Percentiles rank a stretch among this genome's conserved stretches.
phyloP scores from a whole-genome alignment of 2,113 vertebrate species.

The Gadus chalcogrammus region DNA sequence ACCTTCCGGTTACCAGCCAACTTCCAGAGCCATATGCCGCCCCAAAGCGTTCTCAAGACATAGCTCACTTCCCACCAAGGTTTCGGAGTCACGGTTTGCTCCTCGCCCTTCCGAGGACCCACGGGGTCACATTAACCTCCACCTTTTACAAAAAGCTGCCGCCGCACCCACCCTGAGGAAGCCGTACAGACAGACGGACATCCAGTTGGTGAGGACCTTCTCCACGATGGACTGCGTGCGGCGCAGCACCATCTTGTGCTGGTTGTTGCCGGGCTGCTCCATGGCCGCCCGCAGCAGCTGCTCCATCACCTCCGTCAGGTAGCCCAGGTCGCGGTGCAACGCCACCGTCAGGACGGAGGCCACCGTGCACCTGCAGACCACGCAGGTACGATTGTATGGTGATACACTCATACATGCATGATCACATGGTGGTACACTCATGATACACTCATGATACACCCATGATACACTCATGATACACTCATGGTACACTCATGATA shows the following conservation, averaged over 20 bases:
- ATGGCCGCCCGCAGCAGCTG: slow-evolving; percentile 77
- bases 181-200: slow-evolving; percentile 95
- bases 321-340: slow-evolving; percentile 86
- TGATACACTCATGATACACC: too few species aligned
- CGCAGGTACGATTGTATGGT: not conserved
- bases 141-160: too few species aligned
- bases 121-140: too few species aligned
- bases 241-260: slow-evolving; percentile 89
- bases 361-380: slow-evolving; percentile 77
- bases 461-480: too few species aligned
- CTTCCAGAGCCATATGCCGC: too few species aligned
- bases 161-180: slow-evolving; percentile 80
- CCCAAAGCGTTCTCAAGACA: too few species aligned
- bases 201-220: slow-evolving; percentile 96
- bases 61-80: too few species aligned
- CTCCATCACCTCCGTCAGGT: slow-evolving; percentile 90
- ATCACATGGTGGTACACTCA: slow-evolving; percentile 1
- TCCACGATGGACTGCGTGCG: slow-evolving; percentile 91
- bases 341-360: slow-evolving; percentile 89
- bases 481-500: too few species aligned
- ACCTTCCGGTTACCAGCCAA: too few species aligned
- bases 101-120: too few species aligned
- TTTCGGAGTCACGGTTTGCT: too few species aligned
- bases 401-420: not conserved
- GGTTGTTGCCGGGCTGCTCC: slow-evolving; percentile 84